Percentiles rank a stretch among this genome's conserved stretches.
These are phyloP conservation scores for Phaethornis superciliosus DNA, from an alignment of 2,113 vertebrate species.

Conservation along the genomic window DNA sequence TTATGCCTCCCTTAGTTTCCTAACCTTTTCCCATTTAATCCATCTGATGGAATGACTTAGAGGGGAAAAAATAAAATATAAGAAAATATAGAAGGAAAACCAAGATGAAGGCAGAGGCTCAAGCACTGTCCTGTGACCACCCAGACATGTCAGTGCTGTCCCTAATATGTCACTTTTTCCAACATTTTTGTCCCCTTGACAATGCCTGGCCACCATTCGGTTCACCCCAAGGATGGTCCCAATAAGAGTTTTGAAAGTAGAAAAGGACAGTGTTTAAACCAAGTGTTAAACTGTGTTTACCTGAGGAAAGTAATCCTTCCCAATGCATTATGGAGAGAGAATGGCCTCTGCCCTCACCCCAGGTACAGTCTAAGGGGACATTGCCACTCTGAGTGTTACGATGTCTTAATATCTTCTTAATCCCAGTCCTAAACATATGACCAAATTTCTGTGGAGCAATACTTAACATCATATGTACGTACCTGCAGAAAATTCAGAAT, in stretches of 20 bases:
- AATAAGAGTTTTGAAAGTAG: not conserved
- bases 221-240: not conserved
- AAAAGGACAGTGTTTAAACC: not conserved
- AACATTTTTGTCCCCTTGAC: not conserved
- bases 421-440: not conserved
- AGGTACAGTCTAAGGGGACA: not conserved
- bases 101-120: not conserved
- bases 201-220: not conserved
- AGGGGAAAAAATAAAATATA: no score
- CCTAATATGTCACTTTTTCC: not conserved
- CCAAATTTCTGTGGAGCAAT: not conserved
- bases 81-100: not conserved
- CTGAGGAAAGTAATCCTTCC: not conserved
- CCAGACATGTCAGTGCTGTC: not conserved
- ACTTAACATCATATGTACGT: rapidly evolving
- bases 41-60: not conserved
- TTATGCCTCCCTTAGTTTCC: not conserved
- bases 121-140: not conserved
- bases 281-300: not conserved
- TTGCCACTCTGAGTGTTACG: not conserved
- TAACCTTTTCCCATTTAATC: not conserved
- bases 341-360: not conserved
- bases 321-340: not conserved
- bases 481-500: not conserved
- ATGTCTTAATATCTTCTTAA: not conserved